These are phyloP conservation scores for Apodemia mormo DNA, from an alignment of 2,888 invertebrate genomes.

Conservation along the genomic window DNA sequence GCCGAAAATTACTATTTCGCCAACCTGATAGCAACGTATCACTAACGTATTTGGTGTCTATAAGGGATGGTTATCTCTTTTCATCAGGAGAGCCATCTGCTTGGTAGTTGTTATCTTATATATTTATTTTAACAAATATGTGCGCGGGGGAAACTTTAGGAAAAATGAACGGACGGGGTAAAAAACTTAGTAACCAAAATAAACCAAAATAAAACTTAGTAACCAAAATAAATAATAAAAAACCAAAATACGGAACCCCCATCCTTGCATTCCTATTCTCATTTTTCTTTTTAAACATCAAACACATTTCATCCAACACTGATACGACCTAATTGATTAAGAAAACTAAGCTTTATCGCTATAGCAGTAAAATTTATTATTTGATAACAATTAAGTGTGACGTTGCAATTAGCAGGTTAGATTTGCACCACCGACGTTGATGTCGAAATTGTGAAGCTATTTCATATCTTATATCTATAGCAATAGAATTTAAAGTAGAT, in stretches of 20 bases:
- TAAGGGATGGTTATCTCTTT: no score
- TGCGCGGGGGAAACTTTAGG: no score
- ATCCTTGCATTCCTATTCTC: not conserved
- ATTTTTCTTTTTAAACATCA: not conserved
- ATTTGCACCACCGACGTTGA: slow-evolving; percentile 58
- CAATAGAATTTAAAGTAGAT: slow-evolving; percentile 34
- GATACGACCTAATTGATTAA: not conserved
- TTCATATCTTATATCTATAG: not conserved
- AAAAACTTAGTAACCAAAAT: no score
- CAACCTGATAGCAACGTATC: no score
- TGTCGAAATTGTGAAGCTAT: not conserved
- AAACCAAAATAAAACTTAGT: no score
- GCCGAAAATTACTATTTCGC: no score
- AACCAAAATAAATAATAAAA: no score
- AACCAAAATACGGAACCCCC: not conserved
- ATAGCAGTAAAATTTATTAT: not conserved
- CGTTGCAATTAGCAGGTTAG: slow-evolving; percentile 65
- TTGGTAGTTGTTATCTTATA: no score
- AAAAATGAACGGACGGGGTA: no score
- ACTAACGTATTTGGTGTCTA: no score
- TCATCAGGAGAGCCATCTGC: no score
- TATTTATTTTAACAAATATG: no score
- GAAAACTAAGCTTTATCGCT: slow-evolving; percentile 27
- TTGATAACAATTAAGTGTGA: slow-evolving; percentile 48
- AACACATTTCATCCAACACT: not conserved